phyloP scores from a whole-genome alignment of 1,140 invertebrate genomes.

The Apis laboriosa region DNA sequence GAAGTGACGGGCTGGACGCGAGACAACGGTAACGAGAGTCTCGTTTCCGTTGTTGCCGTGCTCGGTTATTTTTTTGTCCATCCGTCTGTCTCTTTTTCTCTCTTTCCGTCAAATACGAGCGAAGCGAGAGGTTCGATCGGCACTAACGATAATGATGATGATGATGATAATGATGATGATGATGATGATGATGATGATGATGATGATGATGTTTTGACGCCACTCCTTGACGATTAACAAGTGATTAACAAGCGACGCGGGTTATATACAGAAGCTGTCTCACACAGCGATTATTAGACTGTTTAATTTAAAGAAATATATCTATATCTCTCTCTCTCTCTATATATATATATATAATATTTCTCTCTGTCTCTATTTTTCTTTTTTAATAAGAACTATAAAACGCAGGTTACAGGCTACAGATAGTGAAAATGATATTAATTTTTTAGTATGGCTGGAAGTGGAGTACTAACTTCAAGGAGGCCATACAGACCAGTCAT shows the following conservation, averaged over 20 bases:
- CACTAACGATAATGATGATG: background rate
- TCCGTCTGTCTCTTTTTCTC: slow-evolving; percentile 18
- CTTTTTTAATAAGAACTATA: slow-evolving; percentile 39
- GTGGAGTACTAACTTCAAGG: slow-evolving; percentile 96
- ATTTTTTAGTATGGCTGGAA: slow-evolving; percentile 93
- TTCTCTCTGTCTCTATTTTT: slow-evolving; percentile 17
- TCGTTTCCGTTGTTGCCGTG: background rate
- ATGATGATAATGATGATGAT: background rate
- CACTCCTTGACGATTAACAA: too few species aligned
- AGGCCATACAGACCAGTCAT: slow-evolving; percentile 89
- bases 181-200: too few species aligned
- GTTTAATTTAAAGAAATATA: slow-evolving; percentile 17
- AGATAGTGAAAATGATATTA: slow-evolving; percentile 77
- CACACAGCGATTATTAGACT: background rate
- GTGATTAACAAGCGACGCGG: slow-evolving; percentile 53
- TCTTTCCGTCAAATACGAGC: slow-evolving; percentile 29
- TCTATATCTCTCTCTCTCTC: slow-evolving; percentile 8
- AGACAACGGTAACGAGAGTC: background rate
- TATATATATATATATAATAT: slow-evolving; percentile 22
- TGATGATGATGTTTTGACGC: background rate
- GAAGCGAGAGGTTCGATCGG: slow-evolving; percentile 39
- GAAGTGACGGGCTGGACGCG: background rate
- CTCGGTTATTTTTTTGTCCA: background rate
- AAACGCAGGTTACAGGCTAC: slow-evolving; percentile 59
- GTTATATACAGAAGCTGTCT: slow-evolving; percentile 38